A percentile compares a stretch with the other conserved stretches of the same genome.
phyloP scores from a whole-genome alignment of 2,113 vertebrate species.

The Seriola aureovittata region DNA sequence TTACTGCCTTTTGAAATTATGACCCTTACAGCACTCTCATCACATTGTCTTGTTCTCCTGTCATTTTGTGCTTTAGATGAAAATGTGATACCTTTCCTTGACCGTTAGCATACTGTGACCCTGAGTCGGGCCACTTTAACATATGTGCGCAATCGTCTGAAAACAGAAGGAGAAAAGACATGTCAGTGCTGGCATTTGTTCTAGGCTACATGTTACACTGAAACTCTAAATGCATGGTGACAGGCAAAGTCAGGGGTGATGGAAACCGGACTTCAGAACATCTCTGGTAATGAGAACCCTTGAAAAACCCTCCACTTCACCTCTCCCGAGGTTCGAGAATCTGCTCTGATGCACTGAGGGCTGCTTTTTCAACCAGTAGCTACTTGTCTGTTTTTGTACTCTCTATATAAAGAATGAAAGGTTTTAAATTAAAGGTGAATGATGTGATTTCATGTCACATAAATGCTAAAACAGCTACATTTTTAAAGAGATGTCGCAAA shows the following conservation, averaged over 20 bases:
- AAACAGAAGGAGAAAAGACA: neutral
- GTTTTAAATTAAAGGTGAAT: slow-evolving; percentile 28
- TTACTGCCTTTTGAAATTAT: too few relatives aligned
- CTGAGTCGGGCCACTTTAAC: slow-evolving; percentile 8
- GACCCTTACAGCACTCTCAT: too few relatives aligned
- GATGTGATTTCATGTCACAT: slow-evolving; percentile 1
- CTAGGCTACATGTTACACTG: slow-evolving; percentile 18
- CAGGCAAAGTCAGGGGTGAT: slow-evolving; percentile 45
- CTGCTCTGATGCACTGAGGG: neutral
- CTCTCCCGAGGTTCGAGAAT: slow-evolving; percentile 42
- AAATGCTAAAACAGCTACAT: slow-evolving; percentile 11
- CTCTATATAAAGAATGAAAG: slow-evolving; percentile 3
- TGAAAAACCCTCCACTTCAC: slow-evolving; percentile 47
- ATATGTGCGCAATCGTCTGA: slow-evolving; percentile 31
- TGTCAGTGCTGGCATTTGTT: slow-evolving; percentile 34
- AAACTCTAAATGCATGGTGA: slow-evolving; percentile 46
- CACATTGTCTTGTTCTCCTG: neutral
- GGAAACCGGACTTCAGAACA: slow-evolving; percentile 49
- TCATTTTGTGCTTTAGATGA: neutral
- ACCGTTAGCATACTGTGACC: slow-evolving; percentile 11
- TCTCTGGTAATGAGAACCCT: slow-evolving; percentile 62
- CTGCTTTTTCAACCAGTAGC: slow-evolving; percentile 2
- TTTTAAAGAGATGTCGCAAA: slow-evolving; percentile 21
- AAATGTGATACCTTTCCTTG: neutral
- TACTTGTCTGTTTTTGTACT: neutral